A percentile compares a stretch with the other conserved stretches of the same genome.
phyloP scores from a whole-genome alignment of 1,140 invertebrate species.

The Bathynomus jamesi region DNA sequence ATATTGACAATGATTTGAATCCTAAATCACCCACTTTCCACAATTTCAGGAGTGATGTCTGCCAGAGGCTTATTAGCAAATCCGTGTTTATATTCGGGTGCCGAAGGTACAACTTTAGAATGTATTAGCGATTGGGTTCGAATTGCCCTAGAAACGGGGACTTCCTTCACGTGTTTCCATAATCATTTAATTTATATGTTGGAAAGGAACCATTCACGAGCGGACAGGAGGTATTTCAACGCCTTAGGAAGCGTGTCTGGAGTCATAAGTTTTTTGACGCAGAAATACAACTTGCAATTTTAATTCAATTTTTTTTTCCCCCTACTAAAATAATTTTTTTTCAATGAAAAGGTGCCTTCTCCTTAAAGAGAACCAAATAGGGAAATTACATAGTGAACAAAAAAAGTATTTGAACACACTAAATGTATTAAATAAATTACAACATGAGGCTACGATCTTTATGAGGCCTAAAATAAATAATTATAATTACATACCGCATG shows the following conservation, averaged over 20 bases:
- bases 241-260: conserved; percentile 57
- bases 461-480: no score
- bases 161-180: conserved; percentile 74
- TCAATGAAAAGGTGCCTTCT: no score
- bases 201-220: conserved; percentile 63
- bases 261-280: conserved; percentile 62
- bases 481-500: no score
- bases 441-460: no score
- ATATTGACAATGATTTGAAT: no score
- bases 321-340: neutral
- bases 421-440: no score
- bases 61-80: conserved; percentile 83
- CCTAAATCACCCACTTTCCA: no score
- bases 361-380: no score
- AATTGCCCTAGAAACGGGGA: conserved; percentile 54
- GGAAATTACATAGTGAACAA: no score
- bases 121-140: conserved; percentile 82
- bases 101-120: conserved; percentile 56
- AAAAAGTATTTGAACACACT: no score
- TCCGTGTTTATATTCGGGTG: conserved; percentile 75
- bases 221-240: conserved; percentile 68
- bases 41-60: conserved; percentile 71
- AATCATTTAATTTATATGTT: conserved; percentile 92
- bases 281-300: conserved; percentile 29
- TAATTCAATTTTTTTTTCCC: conserved; percentile 8